Conservation (phyloP, 1,140 invertebrate species). For the Lasioglossum baleicum region DNA sequence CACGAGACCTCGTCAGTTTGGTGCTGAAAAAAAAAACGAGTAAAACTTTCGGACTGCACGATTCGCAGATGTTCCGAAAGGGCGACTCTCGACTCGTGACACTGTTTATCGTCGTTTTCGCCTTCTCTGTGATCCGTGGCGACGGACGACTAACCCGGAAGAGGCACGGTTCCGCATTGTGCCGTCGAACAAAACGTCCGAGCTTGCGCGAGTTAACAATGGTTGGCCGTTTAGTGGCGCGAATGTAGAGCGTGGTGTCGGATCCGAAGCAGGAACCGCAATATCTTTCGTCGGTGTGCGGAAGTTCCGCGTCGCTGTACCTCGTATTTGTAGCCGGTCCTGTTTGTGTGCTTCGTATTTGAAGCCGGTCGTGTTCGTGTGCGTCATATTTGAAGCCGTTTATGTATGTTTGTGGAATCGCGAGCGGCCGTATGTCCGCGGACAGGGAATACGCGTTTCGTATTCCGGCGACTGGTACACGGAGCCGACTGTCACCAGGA, state of each 20-base stretch:
- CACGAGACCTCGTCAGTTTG: too few species aligned
- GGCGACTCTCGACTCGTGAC: too few species aligned
- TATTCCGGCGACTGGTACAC: not conserved
- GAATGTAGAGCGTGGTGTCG: slow-evolving; percentile 9
- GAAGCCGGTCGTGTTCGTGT: not conserved
- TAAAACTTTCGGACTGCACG: too few species aligned
- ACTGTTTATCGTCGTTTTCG: not conserved
- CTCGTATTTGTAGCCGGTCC: too few species aligned
- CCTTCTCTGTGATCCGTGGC: not conserved
- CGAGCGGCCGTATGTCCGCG: not conserved
- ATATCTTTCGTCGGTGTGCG: slow-evolving; percentile 5
- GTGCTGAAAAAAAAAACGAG: too few species aligned
- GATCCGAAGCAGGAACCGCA: slow-evolving; percentile 17
- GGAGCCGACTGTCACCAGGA: slow-evolving; percentile 33
- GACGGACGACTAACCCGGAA: slow-evolving; percentile 44
- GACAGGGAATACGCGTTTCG: not conserved
- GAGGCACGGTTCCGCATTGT: slow-evolving; percentile 48
- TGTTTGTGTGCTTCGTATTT: too few species aligned
- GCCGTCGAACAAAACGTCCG: slow-evolving; percentile 52
- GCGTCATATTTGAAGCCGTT: too few species aligned
- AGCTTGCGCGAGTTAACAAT: slow-evolving; percentile 43
- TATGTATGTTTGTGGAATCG: not conserved
- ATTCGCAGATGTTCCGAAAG: slow-evolving; percentile 1
- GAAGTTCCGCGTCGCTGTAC: not conserved
- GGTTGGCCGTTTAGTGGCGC: not conserved